phyloP scores from a whole-genome alignment of 2,888 invertebrate genomes.

The Reticulitermes lucifugus region DNA sequence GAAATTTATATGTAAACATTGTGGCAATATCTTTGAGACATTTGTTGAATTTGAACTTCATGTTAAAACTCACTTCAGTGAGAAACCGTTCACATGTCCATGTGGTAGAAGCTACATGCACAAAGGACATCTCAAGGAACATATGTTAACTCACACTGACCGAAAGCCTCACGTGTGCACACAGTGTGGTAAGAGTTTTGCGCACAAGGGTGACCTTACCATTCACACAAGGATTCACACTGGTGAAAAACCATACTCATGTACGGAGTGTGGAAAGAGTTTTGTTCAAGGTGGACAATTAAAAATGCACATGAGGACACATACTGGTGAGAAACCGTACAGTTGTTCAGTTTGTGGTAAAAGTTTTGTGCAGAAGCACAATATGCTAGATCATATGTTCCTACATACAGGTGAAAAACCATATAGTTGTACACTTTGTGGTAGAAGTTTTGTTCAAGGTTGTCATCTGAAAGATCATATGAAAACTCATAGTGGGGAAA shows the following conservation, averaged over 20 bases:
- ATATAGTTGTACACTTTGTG: constrained; percentile 22
- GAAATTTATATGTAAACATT: constrained; percentile 30
- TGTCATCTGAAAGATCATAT: constrained; percentile 36
- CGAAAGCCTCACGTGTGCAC: constrained; percentile 22
- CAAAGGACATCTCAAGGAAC: constrained; percentile 39
- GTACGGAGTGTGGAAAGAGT: constrained; percentile 21
- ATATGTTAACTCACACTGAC: constrained; percentile 23
- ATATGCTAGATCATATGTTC: constrained; percentile 37
- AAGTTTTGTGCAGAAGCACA: constrained; percentile 37
- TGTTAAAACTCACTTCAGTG: constrained; percentile 11
- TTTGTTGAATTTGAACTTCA: constrained; percentile 31
- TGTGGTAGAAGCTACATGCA: constrained; percentile 39
- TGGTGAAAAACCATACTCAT: constrained; percentile 24
- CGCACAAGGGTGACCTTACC: constrained; percentile 29
- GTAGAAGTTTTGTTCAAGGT: constrained; percentile 32
- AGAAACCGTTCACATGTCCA: constrained; percentile 23
- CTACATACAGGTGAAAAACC: constrained; percentile 35
- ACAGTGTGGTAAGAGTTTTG: constrained; percentile 32
- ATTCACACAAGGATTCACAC: constrained; percentile 37
- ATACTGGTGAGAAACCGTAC: constrained; percentile 36
- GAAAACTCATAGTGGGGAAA: constrained; percentile 34
- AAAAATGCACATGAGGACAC: constrained; percentile 31
- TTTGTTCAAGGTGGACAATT: constrained; percentile 36
- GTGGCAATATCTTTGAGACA: constrained; percentile 32
- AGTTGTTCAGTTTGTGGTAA: constrained; percentile 28